Conservation (phyloP, 2,797 vertebrate species). For the Erpetoichthys calabaricus region DNA sequence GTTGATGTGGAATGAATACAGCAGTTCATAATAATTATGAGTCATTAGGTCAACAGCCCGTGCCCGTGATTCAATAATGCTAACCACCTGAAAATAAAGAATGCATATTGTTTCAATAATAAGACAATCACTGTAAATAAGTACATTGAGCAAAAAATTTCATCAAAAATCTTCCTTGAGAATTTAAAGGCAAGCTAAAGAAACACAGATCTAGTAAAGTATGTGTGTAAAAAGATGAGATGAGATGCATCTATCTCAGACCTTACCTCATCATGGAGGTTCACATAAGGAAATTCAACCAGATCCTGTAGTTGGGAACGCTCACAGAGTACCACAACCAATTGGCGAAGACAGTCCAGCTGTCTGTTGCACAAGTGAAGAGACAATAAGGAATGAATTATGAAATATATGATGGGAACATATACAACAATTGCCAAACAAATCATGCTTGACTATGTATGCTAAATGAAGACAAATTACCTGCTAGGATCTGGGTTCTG, state of each 20-base stretch:
- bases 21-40: constrained; percentile 90
- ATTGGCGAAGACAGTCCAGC: constrained; percentile 83
- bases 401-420: neutral
- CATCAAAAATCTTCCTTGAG: too few relatives aligned
- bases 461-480: constrained; percentile 30
- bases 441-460: too few relatives aligned
- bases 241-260: neutral
- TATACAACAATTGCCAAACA: too few relatives aligned
- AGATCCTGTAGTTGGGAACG: constrained; percentile 83
- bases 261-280: constrained; percentile 78
- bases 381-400: neutral
- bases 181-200: neutral
- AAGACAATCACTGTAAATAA: too few relatives aligned
- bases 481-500: constrained; percentile 85
- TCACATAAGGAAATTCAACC: constrained; percentile 81
- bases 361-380: constrained; percentile 46
- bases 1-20: constrained; percentile 87
- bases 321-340: constrained; percentile 87
- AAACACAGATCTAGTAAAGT: neutral
- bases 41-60: constrained; percentile 79
- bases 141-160: too few relatives aligned
- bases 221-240: neutral
- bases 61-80: constrained; percentile 82
- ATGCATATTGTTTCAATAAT: neutral
- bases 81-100: constrained; percentile 61